phyloP scores from a whole-genome alignment of 2,888 invertebrate genomes.

The Villa cingulata region DNA sequence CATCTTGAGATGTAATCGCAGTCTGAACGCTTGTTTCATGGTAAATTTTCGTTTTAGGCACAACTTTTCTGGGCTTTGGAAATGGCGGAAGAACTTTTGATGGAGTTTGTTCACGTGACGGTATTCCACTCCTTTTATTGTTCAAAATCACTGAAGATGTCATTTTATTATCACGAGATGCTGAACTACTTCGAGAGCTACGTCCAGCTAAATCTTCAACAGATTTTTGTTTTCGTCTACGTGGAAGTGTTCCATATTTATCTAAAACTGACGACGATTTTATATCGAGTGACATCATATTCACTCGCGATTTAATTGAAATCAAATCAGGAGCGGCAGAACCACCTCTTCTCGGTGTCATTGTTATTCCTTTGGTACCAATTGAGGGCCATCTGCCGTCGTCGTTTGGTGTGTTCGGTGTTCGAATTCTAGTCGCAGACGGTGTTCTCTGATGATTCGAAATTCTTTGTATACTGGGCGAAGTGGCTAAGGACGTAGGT shows the following conservation, averaged over 20 bases:
- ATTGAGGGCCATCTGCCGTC: slow-evolving; percentile 56
- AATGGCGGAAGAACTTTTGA: slow-evolving; percentile 39
- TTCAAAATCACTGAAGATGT: slow-evolving; percentile 29
- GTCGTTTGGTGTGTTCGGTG: slow-evolving; percentile 50
- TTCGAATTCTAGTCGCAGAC: slow-evolving; percentile 45
- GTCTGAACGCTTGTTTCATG: slow-evolving; percentile 70
- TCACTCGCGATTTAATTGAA: slow-evolving; percentile 25
- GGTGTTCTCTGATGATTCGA: slow-evolving; percentile 31
- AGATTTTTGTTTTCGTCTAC: slow-evolving; percentile 53
- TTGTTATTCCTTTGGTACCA: slow-evolving; percentile 16
- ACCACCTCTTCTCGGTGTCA: slow-evolving; percentile 24
- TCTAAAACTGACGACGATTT: slow-evolving; percentile 43
- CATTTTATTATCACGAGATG: slow-evolving; percentile 38
- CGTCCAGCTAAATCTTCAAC: slow-evolving; percentile 40
- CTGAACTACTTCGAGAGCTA: slow-evolving; percentile 37
- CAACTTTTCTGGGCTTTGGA: slow-evolving; percentile 32
- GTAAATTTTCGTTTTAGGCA: slow-evolving; percentile 55
- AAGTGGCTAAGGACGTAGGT: slow-evolving; percentile 38
- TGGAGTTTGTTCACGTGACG: slow-evolving; percentile 23
- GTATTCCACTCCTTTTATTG: slow-evolving; percentile 20
- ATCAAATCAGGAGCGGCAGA: slow-evolving; percentile 30
- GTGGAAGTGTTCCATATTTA: slow-evolving; percentile 65
- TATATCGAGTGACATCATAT: slow-evolving; percentile 24
- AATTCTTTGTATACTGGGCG: slow-evolving; percentile 25
- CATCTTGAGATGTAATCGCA: slow-evolving; percentile 54